Base-by-base conservation (phyloP, 2,113 vertebrate species). In the Hiodon alosoides region DNA sequence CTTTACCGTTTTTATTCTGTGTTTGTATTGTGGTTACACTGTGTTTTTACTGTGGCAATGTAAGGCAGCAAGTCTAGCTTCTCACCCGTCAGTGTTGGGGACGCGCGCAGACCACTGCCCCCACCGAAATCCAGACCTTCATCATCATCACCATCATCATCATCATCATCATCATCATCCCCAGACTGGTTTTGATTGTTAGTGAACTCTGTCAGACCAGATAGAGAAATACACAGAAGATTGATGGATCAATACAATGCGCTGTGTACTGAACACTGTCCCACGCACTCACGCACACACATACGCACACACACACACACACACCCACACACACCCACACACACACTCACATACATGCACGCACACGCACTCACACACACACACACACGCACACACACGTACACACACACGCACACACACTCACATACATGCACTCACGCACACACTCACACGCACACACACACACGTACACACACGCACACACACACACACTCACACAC, bases 131-230 rank as follows among this genome's bases (percentile, higher is more conserved):
- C 57, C 17, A 50, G 9, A 59, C 8, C 58, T 59, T 59, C 58
- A 59, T 59, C 58, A 59, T 59, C 7, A 3, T 64, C 55, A 57
- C 11, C 55, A 57, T 8, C 55, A 57, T 57, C 55, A 57, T 57
- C 67, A 52, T 69, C 51, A 69, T 16, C 52, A 69, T 62, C 58
- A 50, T 60, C 52, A 74, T 48, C 58, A 46, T 76, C 57, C 1
- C 68, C 75, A 11, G 68, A 76, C 59, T 46, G 50, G 4, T 76
- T 60, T 11, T 9, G 8, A 11, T 55, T 4, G 3, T 62, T 68
- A 6, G 4, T 59, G 50, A 17, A 53, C 4, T 53, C 69, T 70
- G 69, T 17, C 7, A 70, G 7, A 53, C 14, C 17, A 66, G 16
- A 31, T 5, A 47, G 46, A 47, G n/a, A 47, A 7, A 66, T 16